Conservation (phyloP, 2,113 vertebrate species). For the Corythoichthys intestinalis region DNA sequence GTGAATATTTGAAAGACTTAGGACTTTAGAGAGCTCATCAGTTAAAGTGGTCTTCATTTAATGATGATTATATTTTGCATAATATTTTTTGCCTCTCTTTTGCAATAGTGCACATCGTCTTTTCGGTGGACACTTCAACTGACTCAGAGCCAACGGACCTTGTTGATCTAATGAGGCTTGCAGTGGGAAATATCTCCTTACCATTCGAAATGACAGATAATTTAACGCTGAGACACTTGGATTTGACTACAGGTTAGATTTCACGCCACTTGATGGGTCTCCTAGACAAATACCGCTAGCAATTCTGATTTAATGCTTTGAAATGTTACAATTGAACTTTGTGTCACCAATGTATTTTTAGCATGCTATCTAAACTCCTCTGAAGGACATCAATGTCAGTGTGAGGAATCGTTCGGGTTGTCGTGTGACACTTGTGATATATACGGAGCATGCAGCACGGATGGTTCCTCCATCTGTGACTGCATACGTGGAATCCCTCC, state of each 20-base stretch:
- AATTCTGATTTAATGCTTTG: too few relatives aligned
- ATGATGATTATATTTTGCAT: too few relatives aligned
- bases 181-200: background rate
- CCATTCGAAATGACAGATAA: accelerated
- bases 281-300: background rate
- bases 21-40: too few relatives aligned
- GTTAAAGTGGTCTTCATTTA: too few relatives aligned
- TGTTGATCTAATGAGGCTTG: background rate
- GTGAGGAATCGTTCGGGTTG: slow-evolving; percentile 45
- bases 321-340: too few relatives aligned
- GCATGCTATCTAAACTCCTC: slow-evolving; percentile 30
- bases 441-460: slow-evolving; percentile 25
- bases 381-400: slow-evolving; percentile 31
- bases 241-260: slow-evolving; percentile 43
- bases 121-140: too few relatives aligned
- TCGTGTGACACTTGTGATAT: slow-evolving; percentile 32
- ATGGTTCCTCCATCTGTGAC: slow-evolving; percentile 18
- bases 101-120: too few relatives aligned
- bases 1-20: too few relatives aligned
- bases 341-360: background rate
- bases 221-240: background rate
- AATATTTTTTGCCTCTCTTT: too few relatives aligned
- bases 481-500: slow-evolving; percentile 43
- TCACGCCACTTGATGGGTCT: too few relatives aligned
- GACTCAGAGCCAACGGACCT: background rate